Evolutionary conservation across 2,888 invertebrate genomes (phyloP).

Genomic region (Hirtodrosophila histrioides): DNA sequence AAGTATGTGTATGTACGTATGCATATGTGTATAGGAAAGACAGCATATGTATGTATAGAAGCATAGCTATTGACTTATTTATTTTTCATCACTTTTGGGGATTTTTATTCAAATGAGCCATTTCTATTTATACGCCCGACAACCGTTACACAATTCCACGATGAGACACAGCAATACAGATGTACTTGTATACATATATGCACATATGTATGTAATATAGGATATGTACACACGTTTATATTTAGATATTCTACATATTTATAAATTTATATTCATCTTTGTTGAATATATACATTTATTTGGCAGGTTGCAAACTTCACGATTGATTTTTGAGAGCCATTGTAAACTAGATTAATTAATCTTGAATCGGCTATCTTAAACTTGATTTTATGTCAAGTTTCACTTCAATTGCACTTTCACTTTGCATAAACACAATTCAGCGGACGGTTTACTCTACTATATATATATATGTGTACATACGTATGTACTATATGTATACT

Average conservation of each 20-base stretch:
- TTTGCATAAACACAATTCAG: conserved; percentile 4
- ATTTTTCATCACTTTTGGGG: conserved; percentile 17
- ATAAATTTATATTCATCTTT: not conserved
- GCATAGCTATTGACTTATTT: conserved; percentile 13
- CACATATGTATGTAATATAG: conserved; percentile 10
- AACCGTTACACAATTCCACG: conserved; percentile 68
- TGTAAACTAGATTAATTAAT: too few species aligned
- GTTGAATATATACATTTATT: conserved; percentile 2
- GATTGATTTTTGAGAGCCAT: not conserved
- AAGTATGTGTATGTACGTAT: conserved; percentile 1
- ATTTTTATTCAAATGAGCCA: conserved; percentile 40
- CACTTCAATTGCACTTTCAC: conserved; percentile 37
- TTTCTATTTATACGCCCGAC: conserved; percentile 62
- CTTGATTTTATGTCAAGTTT: not conserved
- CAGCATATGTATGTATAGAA: conserved; percentile 2
- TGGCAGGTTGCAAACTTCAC: not conserved
- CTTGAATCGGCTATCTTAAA: not conserved
- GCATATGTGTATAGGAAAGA: conserved; percentile 1
- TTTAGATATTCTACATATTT: conserved; percentile 12
- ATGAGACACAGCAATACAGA: conserved; percentile 40
- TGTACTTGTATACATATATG: conserved; percentile 2
- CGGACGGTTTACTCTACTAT: conserved; percentile 10
- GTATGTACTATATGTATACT: conserved; percentile 9
- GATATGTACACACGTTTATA: conserved; percentile 4
- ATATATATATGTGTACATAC: conserved; percentile 13